phyloP scores from a whole-genome alignment of 2,797 vertebrate genomes.

The Halcyon badia region DNA sequence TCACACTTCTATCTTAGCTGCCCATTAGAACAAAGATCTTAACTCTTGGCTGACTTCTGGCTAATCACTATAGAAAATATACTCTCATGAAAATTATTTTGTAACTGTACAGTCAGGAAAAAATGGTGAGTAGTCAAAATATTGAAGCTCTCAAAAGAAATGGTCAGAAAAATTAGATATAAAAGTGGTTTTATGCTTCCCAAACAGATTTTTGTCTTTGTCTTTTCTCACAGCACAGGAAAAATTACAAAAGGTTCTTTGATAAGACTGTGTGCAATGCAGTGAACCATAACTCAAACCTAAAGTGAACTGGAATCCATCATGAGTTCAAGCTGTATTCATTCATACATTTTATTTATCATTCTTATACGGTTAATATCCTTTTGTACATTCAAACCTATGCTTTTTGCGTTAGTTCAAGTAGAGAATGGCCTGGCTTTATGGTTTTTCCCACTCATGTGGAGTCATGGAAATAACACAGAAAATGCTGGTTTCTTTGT shows the following conservation, averaged over 20 bases:
- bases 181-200: not conserved
- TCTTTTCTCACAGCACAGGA: not conserved
- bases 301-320: not conserved
- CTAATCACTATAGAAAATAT: not conserved
- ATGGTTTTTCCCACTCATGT: not conserved
- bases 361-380: not conserved
- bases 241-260: not conserved
- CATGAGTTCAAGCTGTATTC: not conserved
- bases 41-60: not conserved
- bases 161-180: not conserved
- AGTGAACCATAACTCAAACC: not conserved
- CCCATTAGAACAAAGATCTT: not conserved
- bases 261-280: not conserved
- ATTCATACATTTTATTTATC: not conserved
- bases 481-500: conserved; percentile 1
- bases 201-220: not conserved
- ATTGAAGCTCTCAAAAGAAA: not conserved
- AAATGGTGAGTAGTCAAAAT: not conserved
- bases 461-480: not conserved
- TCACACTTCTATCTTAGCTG: not conserved
- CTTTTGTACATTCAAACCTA: not conserved
- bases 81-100: not conserved
- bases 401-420: not conserved
- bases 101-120: not conserved
- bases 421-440: not conserved